A percentile compares a stretch with the other conserved stretches of the same genome.
phyloP scores from a whole-genome alignment of 2,113 vertebrate species.

The Notechis scutatus region DNA sequence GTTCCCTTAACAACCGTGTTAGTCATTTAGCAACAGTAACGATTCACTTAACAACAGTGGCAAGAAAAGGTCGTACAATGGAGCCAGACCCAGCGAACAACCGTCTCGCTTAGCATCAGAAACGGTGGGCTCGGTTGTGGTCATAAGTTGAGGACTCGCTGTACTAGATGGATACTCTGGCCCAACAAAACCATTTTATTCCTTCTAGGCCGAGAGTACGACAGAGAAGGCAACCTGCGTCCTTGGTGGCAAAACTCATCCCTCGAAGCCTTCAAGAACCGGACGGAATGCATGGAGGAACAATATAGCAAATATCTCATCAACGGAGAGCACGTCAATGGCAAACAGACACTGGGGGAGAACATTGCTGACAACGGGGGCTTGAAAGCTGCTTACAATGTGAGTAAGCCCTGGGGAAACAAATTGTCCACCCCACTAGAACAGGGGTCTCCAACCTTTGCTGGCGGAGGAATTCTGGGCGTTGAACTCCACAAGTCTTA shows the following conservation, averaged over 20 bases:
- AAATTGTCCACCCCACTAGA: neutral
- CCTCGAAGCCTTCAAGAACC: conserved; percentile 85
- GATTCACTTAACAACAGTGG: too few relatives aligned
- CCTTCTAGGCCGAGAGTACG: conserved; percentile 86
- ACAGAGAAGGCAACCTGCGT: conserved; percentile 91
- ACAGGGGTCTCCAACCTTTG: neutral
- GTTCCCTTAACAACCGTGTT: too few relatives aligned
- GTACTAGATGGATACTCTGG: too few relatives aligned
- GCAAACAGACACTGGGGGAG: conserved; percentile 91
- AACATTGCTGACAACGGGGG: conserved; percentile 97
- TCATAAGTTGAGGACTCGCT: too few relatives aligned
- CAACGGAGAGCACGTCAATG: conserved; percentile 88
- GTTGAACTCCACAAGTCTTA: too few relatives aligned
- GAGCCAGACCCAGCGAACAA: too few relatives aligned
- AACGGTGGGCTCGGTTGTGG: too few relatives aligned
- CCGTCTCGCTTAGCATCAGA: too few relatives aligned
- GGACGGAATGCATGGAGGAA: conserved; percentile 89
- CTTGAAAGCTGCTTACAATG: conserved; percentile 92
- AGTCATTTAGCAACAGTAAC: too few relatives aligned
- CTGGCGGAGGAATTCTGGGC: too few relatives aligned
- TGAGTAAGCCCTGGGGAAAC: conserved; percentile 58
- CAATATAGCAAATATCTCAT: conserved; percentile 86
- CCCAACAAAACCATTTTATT: neutral
- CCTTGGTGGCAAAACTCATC: conserved; percentile 97
- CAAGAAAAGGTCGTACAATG: too few relatives aligned